Evolutionary conservation across 1,140 invertebrate genomes (phyloP).

Genomic region (Rhagoletis pomonella): DNA sequence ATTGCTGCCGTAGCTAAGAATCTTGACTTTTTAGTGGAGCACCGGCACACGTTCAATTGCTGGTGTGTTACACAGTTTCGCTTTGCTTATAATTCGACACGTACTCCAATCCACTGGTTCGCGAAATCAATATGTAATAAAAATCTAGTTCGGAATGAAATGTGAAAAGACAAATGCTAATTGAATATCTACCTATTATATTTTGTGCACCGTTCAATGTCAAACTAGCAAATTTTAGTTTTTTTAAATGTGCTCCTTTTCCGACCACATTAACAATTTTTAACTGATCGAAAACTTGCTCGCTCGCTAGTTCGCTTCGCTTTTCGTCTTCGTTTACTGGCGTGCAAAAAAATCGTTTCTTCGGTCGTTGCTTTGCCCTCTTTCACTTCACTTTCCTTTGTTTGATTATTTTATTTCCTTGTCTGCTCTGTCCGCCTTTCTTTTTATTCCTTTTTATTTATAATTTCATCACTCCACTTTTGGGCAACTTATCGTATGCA

Average conservation of each 20-base stretch:
- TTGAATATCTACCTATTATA: conserved; percentile 2
- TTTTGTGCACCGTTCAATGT: not conserved
- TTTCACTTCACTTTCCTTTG: conserved; percentile 49
- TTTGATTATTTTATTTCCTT: conserved; percentile 36
- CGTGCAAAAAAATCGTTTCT: conserved; percentile 55
- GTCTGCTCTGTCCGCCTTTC: not conserved
- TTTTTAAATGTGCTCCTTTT: not conserved
- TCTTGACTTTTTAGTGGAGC: conserved; percentile 65
- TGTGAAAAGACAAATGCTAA: conserved; percentile 8
- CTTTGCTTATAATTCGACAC: conserved; percentile 15
- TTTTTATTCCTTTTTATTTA: not conserved
- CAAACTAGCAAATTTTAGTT: conserved; percentile 13
- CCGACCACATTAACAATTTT: conserved; percentile 40
- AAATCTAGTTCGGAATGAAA: conserved; percentile 39
- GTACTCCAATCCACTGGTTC: not conserved
- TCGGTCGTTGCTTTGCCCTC: conserved; percentile 30
- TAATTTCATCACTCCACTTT: not conserved
- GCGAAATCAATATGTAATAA: conserved; percentile 41
- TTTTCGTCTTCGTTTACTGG: conserved; percentile 32
- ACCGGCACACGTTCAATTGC: conserved; percentile 36
- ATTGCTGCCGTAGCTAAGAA: conserved; percentile 67
- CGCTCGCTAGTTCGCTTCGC: conserved; percentile 44
- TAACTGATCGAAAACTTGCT: not conserved
- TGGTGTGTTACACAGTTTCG: conserved; percentile 17
- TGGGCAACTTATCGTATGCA: conserved; percentile 17